Evolutionary conservation across 2,888 invertebrate species (phyloP), one percentile per base, ranked within the genome.

Genomic region (Tiliacea citrago): DNA sequence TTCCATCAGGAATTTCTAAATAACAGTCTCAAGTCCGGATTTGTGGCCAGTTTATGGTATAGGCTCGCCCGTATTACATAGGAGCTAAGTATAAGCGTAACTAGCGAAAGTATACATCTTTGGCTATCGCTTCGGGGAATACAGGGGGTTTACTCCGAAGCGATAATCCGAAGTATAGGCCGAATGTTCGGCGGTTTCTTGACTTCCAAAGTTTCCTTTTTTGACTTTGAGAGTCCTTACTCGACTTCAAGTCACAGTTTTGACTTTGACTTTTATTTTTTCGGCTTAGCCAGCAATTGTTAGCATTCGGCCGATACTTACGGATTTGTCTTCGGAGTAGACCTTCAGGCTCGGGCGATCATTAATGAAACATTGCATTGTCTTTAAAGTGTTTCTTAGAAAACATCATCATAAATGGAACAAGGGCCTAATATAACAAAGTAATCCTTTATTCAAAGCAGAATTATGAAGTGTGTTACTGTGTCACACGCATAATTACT

Each of bases 361-460:
- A 73, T 73, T 49, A 51, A 60, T 73, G 42, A 55, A 68, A 66
- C 45, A 66, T 61, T 61, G n/a, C 57, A 58, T 66, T 61, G 57
- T 69, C 51, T 60, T 62, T 65, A 60, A 72, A 80, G 45, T 49
- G 66, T 68, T 61, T 57, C 60, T 51, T 62, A 68, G 68, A 68
- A 83, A 70, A 70, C 67, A 49, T 53, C 29, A 57, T 55, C 45
- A 62, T 39, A 45, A 62, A 58, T 62, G 24, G 21, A 68, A 79
- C 66, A 65, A 73, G 67, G 72, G 57, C 29, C 13, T 79, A 67
- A 71, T 68, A 29, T 61, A 80, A 79, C 68, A 79, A 85, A 80
- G 61, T 75, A 77, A 82, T 73, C 66, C 82, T 86, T 87, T 83
- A 88, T 85, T 89, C 81, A 82, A 83, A 83, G 61, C 75, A 63